Percentiles rank a stretch among this genome's conserved stretches.
phyloP scores from a whole-genome alignment of 1,140 invertebrate species.

The Muscidifurax raptorellus region DNA sequence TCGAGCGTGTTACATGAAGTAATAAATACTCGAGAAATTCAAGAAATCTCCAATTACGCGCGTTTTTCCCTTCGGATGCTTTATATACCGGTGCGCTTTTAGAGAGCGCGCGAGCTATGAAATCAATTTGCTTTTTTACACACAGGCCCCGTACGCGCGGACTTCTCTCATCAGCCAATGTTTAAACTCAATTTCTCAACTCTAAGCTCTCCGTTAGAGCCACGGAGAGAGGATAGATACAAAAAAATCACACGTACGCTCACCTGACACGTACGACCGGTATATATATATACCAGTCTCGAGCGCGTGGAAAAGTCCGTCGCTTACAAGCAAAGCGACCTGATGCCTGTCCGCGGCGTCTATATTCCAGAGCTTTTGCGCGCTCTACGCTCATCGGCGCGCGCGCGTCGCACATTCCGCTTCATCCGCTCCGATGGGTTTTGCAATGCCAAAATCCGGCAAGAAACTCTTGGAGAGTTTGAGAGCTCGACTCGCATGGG shows the following conservation, averaged over 20 bases:
- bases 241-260: neutral
- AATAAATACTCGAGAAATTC: conserved; percentile 27
- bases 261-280: neutral
- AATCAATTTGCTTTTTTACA: conserved; percentile 39
- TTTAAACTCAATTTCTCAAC: conserved; percentile 41
- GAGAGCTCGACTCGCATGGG: neutral
- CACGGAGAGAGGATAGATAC: neutral
- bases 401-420: conserved; percentile 26
- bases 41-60: conserved; percentile 40
- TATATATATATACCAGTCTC: neutral
- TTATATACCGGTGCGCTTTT: neutral
- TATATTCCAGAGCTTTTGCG: conserved; percentile 21
- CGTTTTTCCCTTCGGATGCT: conserved; percentile 2
- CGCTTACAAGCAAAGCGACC: neutral
- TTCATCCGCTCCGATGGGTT: conserved; percentile 1
- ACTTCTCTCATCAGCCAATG: neutral
- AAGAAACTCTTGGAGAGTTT: conserved; percentile 25
- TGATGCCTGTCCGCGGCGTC: neutral
- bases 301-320: conserved; percentile 10
- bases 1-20: neutral
- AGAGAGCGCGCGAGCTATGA: neutral
- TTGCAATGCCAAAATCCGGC: conserved; percentile 40
- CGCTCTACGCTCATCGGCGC: neutral
- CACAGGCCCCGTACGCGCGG: too few species aligned
- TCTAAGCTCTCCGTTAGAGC: neutral